Base-by-base conservation (phyloP, 2,113 vertebrate species). In the Lepus europaeus region DNA sequence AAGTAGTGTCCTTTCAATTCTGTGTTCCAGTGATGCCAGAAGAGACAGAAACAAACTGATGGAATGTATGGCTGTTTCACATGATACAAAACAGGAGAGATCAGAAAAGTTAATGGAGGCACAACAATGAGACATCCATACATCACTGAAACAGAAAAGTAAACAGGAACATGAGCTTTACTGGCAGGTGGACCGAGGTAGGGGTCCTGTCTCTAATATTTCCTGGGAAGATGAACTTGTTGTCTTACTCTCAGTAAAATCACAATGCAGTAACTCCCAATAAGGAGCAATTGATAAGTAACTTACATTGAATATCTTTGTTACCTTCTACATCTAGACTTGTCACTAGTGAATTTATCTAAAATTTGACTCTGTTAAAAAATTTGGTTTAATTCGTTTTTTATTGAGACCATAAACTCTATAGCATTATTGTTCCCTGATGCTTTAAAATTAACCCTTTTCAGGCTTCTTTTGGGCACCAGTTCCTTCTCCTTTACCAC, bases 311-410 rank as follows among this genome's bases (percentile, higher is more conserved):
- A 85, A 74, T 45, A 45, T 6, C n/a, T 85, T 78, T 88, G 36
- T 31, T 93, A 86, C 14, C 33, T 56, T 76, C 70, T 90, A n/a
- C 29, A 79, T 36, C 31, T 79, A 70, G 3, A 94, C 22, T 29
- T 63, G 31, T 66, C 22, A 80, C 49, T 83, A 63, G 76, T 85
- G 14, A 91, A 45, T 79, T 83, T 91, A 77, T 94, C n/a, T 39
- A 89, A 96, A 87, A 53, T 72, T 93, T 82, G 70, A 72, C 89
- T 90, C 19, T 63, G 29, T 80, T 90, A 69, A 9, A 93, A 93
- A 95, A 64, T 69, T 87, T 91, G n/a, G 14, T 23, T 49, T 83
- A 84, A 70, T 66, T 94, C 6, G 49, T n/a, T 89, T 89, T 92
- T 88, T 93, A 89, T 23, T 61, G 49, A 17, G 27, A 74, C 64